A percentile compares a stretch with the other conserved stretches of the same genome.
Conservation (phyloP, 2,113 vertebrate species). For the Plectropomus leopardus region DNA sequence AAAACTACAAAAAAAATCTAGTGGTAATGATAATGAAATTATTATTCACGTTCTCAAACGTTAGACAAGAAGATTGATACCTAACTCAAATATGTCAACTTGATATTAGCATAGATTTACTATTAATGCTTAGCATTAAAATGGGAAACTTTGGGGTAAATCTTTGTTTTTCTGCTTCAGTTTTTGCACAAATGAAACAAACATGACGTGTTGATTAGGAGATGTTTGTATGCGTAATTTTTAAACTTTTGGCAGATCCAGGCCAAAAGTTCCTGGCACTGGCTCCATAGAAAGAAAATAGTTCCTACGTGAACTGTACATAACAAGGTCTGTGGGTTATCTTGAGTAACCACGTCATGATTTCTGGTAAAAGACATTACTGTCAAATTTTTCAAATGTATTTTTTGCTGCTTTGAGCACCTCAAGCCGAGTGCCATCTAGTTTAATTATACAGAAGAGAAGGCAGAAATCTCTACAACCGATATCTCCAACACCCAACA, state of each 20-base stretch:
- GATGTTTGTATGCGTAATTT: neutral
- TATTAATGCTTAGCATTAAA: conserved; percentile 14
- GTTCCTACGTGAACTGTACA: no score
- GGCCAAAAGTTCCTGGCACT: neutral
- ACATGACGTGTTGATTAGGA: neutral
- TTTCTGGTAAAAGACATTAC: no score
- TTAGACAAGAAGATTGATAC: neutral
- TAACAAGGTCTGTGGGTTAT: no score
- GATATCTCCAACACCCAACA: no score
- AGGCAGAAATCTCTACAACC: no score
- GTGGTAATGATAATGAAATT: no score
- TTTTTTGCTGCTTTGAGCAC: no score
- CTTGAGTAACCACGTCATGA: no score
- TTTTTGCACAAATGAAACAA: neutral
- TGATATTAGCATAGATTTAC: no score
- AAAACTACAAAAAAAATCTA: neutral
- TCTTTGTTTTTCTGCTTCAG: neutral
- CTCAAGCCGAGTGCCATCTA: no score
- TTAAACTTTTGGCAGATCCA: neutral
- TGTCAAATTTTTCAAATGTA: no score
- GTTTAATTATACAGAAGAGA: no score
- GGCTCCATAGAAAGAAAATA: neutral
- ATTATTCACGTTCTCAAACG: neutral
- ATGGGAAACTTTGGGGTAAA: neutral
- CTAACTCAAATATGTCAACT: neutral